Base-by-base conservation (phyloP, 2,888 invertebrate species). In the Bombyx huttoni region DNA sequence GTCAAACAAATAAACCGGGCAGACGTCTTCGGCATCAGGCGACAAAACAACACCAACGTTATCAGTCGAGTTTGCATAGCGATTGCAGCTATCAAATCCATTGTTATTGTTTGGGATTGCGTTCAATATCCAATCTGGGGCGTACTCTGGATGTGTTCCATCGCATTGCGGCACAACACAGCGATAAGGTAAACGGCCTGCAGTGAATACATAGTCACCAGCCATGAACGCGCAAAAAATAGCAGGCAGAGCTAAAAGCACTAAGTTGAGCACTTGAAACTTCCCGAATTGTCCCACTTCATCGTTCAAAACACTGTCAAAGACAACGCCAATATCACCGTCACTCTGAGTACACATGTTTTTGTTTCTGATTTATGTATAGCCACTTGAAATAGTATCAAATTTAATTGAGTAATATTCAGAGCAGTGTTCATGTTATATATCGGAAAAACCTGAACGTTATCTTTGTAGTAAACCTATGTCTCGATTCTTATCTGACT, bases 141-240 rank as follows among this genome's bases (percentile, higher is more conserved):
- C 62, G 58, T 68, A 83, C 58, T 75, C 73, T 47, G 79, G 75
- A 49, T 61, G 54, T 8, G 62, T 57, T 50, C 63, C 70, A 50
- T 85, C 85, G 59, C 85, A 85, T 56, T 76, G 68, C 13, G 83
- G 72, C 55, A 85, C 64, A 9, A 63, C 60, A 64, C 85, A 85
- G 49, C 85, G 68, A 57, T 77, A 69, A 8, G 83, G 81, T 46
- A 85, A 67, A 56, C 61, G 75, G n/a, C 78, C 81, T 12, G 78
- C 79, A 46, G 85, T 81, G 56, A 85, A 85, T 64, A 85, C 71
- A 52, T 84, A 85, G 53, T 85, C 85, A 40, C 75, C 79, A 45
- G 83, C 81, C 78, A 83, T 78, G 55, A 76, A 81, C 34, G 78
- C 85, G 50, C 79, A 78, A 33, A 75, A 65, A 8, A 74, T 71